phyloP scores from a whole-genome alignment of 2,113 vertebrate genomes.

The Cisticola juncidis region DNA sequence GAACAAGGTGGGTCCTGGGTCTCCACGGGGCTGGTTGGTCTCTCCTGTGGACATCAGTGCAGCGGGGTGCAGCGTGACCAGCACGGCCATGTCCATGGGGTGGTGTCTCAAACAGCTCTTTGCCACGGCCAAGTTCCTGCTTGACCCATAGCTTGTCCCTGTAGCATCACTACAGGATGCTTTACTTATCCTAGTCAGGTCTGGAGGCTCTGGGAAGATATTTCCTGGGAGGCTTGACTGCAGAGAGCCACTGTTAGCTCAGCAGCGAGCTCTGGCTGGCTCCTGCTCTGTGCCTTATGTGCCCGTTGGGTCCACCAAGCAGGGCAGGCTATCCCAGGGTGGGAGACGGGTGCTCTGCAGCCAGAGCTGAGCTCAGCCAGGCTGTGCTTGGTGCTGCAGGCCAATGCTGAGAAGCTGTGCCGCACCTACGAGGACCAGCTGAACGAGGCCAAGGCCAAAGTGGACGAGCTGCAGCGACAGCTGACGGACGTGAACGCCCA shows the following conservation, averaged over 20 bases:
- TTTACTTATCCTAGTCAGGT: background rate
- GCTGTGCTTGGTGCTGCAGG: constrained; percentile 63
- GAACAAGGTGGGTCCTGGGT: constrained; percentile 77
- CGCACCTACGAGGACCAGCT: constrained; percentile 90
- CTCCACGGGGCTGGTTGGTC: accelerated
- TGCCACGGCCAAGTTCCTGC: background rate
- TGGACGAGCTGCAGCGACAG: constrained; percentile 89
- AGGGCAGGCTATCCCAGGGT: background rate
- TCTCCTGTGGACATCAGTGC: background rate
- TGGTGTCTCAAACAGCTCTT: background rate
- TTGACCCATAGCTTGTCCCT: background rate
- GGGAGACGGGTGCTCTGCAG: accelerated
- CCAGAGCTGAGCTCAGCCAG: background rate
- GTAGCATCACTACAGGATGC: background rate
- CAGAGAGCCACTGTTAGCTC: background rate
- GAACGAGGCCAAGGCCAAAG: constrained; percentile 86
- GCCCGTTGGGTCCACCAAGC: accelerated
- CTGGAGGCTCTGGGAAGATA: background rate
- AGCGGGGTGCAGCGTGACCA: background rate
- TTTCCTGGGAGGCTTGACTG: background rate
- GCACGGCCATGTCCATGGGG: accelerated
- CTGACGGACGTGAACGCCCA: constrained; percentile 79
- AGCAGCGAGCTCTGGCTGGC: background rate
- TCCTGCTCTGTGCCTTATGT: background rate
- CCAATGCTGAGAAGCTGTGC: constrained; percentile 86